Base-by-base conservation (phyloP, 1,140 invertebrate species). In the Acyrthosiphon pisum region DNA sequence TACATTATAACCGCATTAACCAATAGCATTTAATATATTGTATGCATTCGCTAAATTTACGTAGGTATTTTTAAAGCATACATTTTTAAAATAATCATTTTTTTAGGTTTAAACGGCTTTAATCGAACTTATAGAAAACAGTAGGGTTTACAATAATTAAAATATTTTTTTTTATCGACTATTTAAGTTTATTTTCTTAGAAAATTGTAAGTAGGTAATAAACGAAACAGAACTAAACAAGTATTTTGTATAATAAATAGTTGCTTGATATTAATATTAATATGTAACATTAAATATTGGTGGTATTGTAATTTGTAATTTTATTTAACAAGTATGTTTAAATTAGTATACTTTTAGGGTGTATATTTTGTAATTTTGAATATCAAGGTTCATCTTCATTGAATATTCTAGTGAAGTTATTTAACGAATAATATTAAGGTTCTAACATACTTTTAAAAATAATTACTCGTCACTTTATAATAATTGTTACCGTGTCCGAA, bases 1-100 rank as follows among this genome's bases (percentile, higher is more conserved):
- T 76, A 76, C 60, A 76, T 48, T 48, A 48, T 76, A 76, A n/a
- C n/a, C n/a, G n/a, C n/a, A n/a, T n/a, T n/a, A 76, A 76, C 60
- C n/a, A 76, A n/a, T 76, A 76, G n/a, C 60, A 35, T 18, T n/a
- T 76, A 18, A 76, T 76, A 30, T 14, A 14, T n/a, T n/a, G 60
- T 1, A 76, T 35, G 30, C 30, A 76, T 76, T 76, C 60, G 6
- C 4, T 20, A 35, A 76, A 76, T 18, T n/a, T 18, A 76, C n/a
- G 60, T 76, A 30, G 14, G 14, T 68, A n/a, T 76, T 76, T 4
- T n/a, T n/a, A n/a, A n/a, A n/a, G 30, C 30, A 68, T n/a, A 68
- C 11, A n/a, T n/a, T n/a, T 1, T 76, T 76, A 60, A 23, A 60
- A 26, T 9, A 60, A 23, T 50, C 6, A 6, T 60, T 60, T 60